A percentile compares a stretch with the other conserved stretches of the same genome.
These are phyloP conservation scores for Drosophila histrio DNA, from an alignment of 2,888 invertebrate species.

Conservation along the genomic window DNA sequence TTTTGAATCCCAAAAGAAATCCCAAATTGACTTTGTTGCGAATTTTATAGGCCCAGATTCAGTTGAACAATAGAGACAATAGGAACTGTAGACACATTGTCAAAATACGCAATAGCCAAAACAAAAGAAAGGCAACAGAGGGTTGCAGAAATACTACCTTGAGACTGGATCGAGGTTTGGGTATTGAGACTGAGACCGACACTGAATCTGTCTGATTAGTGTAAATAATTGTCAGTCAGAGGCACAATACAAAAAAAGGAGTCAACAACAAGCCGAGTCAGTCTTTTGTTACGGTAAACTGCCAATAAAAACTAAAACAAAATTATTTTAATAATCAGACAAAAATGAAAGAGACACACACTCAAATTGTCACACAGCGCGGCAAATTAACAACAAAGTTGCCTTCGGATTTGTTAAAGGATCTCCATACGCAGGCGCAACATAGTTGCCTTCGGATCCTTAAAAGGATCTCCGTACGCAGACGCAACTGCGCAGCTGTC, in stretches of 20 bases:
- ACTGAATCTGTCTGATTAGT: conserved; percentile 70
- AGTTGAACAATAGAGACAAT: conserved; percentile 56
- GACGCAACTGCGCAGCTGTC: conserved; percentile 72
- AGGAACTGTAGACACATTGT: conserved; percentile 69
- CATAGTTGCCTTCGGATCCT: conserved; percentile 15
- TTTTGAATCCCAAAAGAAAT: conserved; percentile 14
- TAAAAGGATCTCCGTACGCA: conserved; percentile 38
- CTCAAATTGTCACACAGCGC: conserved; percentile 74
- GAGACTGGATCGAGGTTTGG: conserved; percentile 6
- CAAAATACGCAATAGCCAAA: conserved; percentile 73
- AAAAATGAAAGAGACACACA: conserved; percentile 24
- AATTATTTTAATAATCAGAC: conserved; percentile 70
- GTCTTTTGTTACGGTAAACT: conserved; percentile 72
- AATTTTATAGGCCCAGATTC: conserved; percentile 70
- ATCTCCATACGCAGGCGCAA: conserved; percentile 46
- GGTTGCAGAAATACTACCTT: conserved; percentile 51
- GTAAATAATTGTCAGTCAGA: conserved; percentile 73
- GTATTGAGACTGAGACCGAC: conserved; percentile 29
- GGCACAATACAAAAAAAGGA: conserved; percentile 55
- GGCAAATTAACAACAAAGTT: conserved; percentile 76
- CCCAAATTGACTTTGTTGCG: conserved; percentile 77
- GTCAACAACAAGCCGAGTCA: conserved; percentile 47
- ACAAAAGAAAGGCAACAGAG: conserved; percentile 42
- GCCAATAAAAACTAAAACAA: conserved; percentile 79
- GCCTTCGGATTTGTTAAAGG: conserved; percentile 29